Evolutionary conservation across 1,140 invertebrate species (phyloP), one percentile per base, ranked within the genome.

Genomic region (Drosophila jambulina): DNA sequence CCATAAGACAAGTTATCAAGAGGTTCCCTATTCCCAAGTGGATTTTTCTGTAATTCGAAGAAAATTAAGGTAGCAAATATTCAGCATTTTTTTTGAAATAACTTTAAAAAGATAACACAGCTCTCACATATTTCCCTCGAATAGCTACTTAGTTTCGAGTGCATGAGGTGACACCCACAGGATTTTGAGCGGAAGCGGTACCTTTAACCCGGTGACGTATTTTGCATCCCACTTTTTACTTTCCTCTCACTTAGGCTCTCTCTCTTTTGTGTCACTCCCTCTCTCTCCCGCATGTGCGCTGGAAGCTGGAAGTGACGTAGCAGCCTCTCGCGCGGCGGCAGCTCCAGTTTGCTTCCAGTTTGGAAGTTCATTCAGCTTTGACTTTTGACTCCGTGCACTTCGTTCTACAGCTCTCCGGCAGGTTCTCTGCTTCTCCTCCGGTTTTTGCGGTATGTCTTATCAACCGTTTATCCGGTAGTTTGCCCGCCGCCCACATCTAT

Each of bases 311-410:
- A 84, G 63, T 34, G 43, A 61, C 69, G 57, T 54, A 49, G 67
- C 83, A 87, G 84, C 84, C 76, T 87, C 76, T 43, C 67, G 34
- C 34, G 15, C 21, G 34, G 53, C 53, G 34, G 34, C 83, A 77
- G 84, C 83, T 88, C 80, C 70, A 82, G 21, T 64, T 54, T 19
- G 42, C 60, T 88, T 87, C 83, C 84, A 88, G 34, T 68, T 80
- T 90, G 85, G 85, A 90, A 90, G 86, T 90, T 90, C 85, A 90
- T 90, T 90, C 85, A 90, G 85, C 71, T 88, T 91, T 88, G 78
- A 87, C 75, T 78, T 87, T 82, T 82, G 78, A 65, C 59, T 68
- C 58, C 77, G 67, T 54, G 38, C 48, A 54, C 67, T 70, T 70
- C 67, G 67, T 38, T 54, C 62, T 36, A 42, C 25, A 17, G 38